Percentiles rank a stretch among this genome's conserved stretches.
Conservation (phyloP, 2,113 vertebrate genomes). For the Austrofundulus limnaeus region DNA sequence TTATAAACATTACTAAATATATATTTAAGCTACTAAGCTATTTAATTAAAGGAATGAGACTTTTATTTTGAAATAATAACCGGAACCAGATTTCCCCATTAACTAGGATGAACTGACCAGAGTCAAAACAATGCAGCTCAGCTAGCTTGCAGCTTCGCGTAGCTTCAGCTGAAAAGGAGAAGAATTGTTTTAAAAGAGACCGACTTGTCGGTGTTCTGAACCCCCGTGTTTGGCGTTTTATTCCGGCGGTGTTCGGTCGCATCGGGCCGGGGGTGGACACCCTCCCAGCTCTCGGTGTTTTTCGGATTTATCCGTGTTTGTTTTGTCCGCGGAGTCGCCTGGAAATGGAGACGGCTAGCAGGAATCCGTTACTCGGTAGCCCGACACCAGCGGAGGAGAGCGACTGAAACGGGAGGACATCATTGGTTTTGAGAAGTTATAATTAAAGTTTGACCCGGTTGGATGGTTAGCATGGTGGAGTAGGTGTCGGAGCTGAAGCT, state of each 20-base stretch:
- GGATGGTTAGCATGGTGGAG: slow-evolving; percentile 51
- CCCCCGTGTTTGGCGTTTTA: fast-evolving
- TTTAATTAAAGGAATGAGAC: neutral
- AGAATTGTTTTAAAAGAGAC: neutral
- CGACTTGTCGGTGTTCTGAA: too few relatives aligned
- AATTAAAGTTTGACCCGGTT: neutral
- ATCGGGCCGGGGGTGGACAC: fast-evolving
- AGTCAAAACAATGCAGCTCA: slow-evolving; percentile 33
- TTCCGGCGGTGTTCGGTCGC: fast-evolving
- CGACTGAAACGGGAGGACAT: slow-evolving; percentile 14
- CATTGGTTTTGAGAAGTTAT: too few relatives aligned
- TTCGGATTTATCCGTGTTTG: neutral
- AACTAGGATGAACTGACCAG: neutral
- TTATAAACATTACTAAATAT: fast-evolving
- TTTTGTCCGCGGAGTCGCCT: slow-evolving; percentile 14
- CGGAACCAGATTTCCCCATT: neutral
- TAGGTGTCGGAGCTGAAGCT: slow-evolving; percentile 20
- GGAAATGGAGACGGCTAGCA: slow-evolving; percentile 45
- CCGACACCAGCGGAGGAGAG: slow-evolving; percentile 17
- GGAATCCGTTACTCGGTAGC: slow-evolving; percentile 7
- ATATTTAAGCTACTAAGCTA: fast-evolving
- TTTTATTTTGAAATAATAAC: neutral
- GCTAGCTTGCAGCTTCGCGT: neutral
- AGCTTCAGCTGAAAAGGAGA: neutral
- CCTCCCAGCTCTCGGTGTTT: neutral